A percentile compares a stretch with the other conserved stretches of the same genome.
Conservation (phyloP, 1,140 invertebrate genomes). For the Tenebrio molitor region DNA sequence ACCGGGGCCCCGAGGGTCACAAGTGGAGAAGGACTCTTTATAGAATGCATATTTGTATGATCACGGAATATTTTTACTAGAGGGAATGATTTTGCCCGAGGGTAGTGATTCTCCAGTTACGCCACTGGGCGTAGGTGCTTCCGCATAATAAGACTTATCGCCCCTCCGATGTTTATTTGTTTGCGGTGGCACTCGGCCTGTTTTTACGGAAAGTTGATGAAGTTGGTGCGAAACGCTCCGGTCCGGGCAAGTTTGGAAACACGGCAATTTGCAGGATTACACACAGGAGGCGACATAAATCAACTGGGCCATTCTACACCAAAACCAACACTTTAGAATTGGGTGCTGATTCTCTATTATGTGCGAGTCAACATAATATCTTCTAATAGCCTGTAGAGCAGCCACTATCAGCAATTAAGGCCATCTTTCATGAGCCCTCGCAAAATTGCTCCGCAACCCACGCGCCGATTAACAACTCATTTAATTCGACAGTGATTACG, state of each 20-base stretch:
- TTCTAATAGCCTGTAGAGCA: slow-evolving; percentile 51
- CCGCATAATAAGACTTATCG: slow-evolving; percentile 18
- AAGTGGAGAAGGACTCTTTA: too few relatives aligned
- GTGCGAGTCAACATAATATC: slow-evolving; percentile 50
- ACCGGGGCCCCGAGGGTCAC: too few relatives aligned
- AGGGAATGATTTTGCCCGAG: too few relatives aligned
- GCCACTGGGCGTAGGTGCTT: too few relatives aligned
- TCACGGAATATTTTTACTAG: too few relatives aligned
- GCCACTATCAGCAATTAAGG: slow-evolving; percentile 52
- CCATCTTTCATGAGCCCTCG: slow-evolving; percentile 42
- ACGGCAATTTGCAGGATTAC: slow-evolving; percentile 50
- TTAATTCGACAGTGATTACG: slow-evolving; percentile 38
- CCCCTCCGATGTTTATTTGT: slow-evolving; percentile 12
- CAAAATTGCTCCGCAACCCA: slow-evolving; percentile 30
- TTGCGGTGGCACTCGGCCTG: background rate
- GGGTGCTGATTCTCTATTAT: slow-evolving; percentile 50
- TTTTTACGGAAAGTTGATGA: slow-evolving; percentile 37
- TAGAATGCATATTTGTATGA: too few relatives aligned
- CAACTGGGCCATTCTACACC: slow-evolving; percentile 39
- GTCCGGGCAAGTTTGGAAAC: slow-evolving; percentile 32
- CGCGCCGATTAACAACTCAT: slow-evolving; percentile 32
- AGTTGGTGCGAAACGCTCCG: slow-evolving; percentile 21
- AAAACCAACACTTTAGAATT: slow-evolving; percentile 44
- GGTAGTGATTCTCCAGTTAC: too few relatives aligned
- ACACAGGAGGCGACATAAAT: slow-evolving; percentile 47